Conservation (phyloP, 1,140 invertebrate genomes). For the Cydia splendana region DNA sequence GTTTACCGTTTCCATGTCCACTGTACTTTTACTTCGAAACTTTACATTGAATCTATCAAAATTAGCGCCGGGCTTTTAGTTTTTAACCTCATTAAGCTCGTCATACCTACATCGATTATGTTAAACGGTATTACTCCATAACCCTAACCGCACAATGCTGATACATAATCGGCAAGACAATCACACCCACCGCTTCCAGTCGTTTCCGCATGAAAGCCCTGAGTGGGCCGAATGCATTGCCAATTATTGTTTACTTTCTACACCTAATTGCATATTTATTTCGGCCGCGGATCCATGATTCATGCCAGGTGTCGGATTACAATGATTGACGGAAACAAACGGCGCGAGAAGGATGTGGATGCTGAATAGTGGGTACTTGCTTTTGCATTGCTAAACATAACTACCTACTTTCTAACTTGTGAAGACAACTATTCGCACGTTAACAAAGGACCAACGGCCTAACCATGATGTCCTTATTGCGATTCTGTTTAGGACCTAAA, state of each 20-base stretch:
- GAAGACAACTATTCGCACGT: not conserved
- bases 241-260: slow-evolving; percentile 71
- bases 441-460: not conserved
- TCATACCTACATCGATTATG: slow-evolving; percentile 1
- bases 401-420: not conserved
- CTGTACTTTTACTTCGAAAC: no score
- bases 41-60: no score
- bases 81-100: not conserved
- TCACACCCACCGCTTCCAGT: slow-evolving; percentile 59
- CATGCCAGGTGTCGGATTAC: slow-evolving; percentile 39
- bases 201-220: slow-evolving; percentile 53
- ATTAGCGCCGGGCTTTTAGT: not conserved
- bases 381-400: slow-evolving; percentile 7
- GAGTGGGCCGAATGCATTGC: slow-evolving; percentile 60
- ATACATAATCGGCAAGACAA: slow-evolving; percentile 39
- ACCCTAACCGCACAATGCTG: slow-evolving; percentile 6
- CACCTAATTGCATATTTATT: slow-evolving; percentile 61
- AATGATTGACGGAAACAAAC: slow-evolving; percentile 27
- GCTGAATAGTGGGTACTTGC: not conserved
- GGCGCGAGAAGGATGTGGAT: not conserved
- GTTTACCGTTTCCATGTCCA: no score
- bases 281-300: slow-evolving; percentile 49
- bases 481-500: no score
- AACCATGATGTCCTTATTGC: no score
- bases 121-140: slow-evolving; percentile 3